Conservation (phyloP, 2,113 vertebrate species). For the Tupaia chinensis region DNA sequence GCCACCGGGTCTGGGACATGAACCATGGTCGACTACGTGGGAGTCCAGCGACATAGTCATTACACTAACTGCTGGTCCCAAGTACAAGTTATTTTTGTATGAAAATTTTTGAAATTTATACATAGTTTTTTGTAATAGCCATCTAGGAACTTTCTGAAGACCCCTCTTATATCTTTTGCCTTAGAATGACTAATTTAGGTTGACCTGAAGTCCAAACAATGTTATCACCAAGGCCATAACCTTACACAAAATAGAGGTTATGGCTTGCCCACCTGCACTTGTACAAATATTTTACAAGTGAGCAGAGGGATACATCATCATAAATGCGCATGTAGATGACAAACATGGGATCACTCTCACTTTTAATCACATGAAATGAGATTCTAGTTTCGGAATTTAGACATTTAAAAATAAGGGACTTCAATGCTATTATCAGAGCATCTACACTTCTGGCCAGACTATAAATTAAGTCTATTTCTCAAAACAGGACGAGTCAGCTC, state of each 20-base stretch:
- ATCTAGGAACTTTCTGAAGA: too few species aligned
- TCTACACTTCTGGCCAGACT: background rate
- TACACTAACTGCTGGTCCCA: too few species aligned
- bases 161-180: background rate
- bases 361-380: background rate
- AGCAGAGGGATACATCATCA: rapidly evolving
- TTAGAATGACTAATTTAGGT: too few species aligned
- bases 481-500: background rate
- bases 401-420: background rate
- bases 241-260: rapidly evolving
- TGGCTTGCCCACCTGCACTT: too few species aligned
- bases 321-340: background rate
- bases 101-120: too few species aligned
- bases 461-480: background rate
- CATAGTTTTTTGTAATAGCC: too few species aligned
- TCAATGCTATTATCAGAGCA: background rate
- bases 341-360: background rate
- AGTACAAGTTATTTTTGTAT: too few species aligned
- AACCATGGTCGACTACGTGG: too few species aligned
- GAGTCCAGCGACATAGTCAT: too few species aligned
- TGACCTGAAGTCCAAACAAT: rapidly evolving
- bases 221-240: background rate
- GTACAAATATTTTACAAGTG: background rate
- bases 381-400: background rate
- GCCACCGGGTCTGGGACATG: too few species aligned